phyloP scores from a whole-genome alignment of 2,113 vertebrate genomes.

The Forbesichthys papilliferus region DNA sequence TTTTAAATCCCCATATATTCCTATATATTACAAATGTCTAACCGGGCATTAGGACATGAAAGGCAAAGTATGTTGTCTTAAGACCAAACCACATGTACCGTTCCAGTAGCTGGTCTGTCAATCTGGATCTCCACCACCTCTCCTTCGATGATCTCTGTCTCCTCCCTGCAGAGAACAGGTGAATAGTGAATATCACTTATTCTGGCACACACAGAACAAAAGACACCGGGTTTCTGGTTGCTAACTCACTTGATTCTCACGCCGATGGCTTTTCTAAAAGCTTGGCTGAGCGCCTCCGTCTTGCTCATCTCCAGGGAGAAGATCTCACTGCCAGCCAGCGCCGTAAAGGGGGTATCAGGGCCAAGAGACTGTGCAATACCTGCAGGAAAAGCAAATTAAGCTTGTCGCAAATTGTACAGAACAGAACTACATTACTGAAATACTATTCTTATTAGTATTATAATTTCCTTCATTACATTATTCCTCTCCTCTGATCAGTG shows the following conservation, averaged over 20 bases:
- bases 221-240: neutral
- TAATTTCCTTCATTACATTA: too few relatives aligned
- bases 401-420: neutral
- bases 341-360: constrained; percentile 87
- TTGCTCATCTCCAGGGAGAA: constrained; percentile 96
- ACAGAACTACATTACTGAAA: too few relatives aligned
- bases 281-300: constrained; percentile 89
- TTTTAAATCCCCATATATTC: too few relatives aligned
- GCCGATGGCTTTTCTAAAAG: constrained; percentile 90
- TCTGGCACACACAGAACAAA: neutral
- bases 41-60: neutral
- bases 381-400: constrained; percentile 42
- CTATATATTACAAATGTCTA: neutral
- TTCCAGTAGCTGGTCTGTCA: constrained; percentile 91
- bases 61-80: neutral
- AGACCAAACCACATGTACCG: constrained; percentile 70
- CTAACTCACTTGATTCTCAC: constrained; percentile 89
- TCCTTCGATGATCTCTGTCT: constrained; percentile 94
- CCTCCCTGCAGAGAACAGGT: constrained; percentile 77
- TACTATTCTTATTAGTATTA: too few relatives aligned
- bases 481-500: too few relatives aligned
- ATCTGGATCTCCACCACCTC: constrained; percentile 97
- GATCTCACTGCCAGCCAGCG: constrained; percentile 91
- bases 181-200: neutral
- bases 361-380: constrained; percentile 91